Base-by-base conservation (phyloP, 2,113 vertebrate species). In the Pterophyllum scalare region DNA sequence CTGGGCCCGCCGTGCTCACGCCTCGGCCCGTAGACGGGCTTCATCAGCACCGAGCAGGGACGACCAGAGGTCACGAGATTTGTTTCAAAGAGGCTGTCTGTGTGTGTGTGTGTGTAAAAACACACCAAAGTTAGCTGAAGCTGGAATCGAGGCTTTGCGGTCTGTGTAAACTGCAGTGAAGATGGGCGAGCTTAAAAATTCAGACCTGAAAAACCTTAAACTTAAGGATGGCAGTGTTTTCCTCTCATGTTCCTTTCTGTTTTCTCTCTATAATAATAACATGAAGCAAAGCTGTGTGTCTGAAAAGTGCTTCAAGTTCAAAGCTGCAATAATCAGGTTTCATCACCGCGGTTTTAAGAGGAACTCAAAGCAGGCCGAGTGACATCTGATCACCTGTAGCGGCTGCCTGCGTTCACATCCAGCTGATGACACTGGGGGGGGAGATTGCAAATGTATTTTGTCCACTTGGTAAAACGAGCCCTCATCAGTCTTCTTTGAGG, bases 21-120 rank as follows among this genome's bases (percentile, higher is more conserved):
- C 95, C 85, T 96, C 94, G 33, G 92, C 90, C 85, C 10, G 19
- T 15, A 31, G 7, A 35, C 54, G 77, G 86, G 88, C 94, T 52
- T 95, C 95, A 95, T 81, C 17, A 49, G 94, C 93, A n/a, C 60
- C 1, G 65, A 62, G 91, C 74, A 3, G 60, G 11, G 19, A 7
- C 38, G 8, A 28, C 77, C 93, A 83, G 91, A 87, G 82, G 89
- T 95, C 94, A 94, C 81, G 5, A 67, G 92, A 93, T 52, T 67
- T 38, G 4, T 19, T 14, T 75, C 43, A 67, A 40, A 58, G 72
- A 88, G 67, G 26, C 15, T 62, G 52, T 38, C 20, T 59, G 75
- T 72, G 54, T 81, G 6, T 64, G 52, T 49, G 22, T 38, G 35
- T 59, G 75, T 70, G 54, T 81, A 6, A 64, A 74, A 75, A 33